Evolutionary conservation across 2,888 invertebrate species (phyloP).

Genomic region (Leucophenga montana): DNA sequence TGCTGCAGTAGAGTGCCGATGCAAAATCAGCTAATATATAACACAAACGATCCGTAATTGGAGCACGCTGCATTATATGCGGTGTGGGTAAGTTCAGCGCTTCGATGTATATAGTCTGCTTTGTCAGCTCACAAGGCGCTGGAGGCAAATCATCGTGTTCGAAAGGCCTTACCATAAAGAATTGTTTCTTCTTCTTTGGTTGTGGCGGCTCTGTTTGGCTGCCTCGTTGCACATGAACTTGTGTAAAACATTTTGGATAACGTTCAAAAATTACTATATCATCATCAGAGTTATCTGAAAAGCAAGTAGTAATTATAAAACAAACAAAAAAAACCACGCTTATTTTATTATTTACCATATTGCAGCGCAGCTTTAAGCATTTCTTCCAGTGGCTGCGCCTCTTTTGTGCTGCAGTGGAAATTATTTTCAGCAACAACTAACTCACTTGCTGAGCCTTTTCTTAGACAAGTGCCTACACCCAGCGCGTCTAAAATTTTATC

Average conservation of each 20-base stretch:
- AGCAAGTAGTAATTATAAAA: too few relatives aligned
- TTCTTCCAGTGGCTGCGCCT: too few relatives aligned
- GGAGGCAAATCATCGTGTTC: neutral
- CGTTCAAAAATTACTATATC: slow-evolving; percentile 43
- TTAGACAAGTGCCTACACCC: too few relatives aligned
- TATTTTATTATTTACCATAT: too few relatives aligned
- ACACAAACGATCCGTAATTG: slow-evolving; percentile 56
- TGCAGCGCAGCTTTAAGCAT: too few relatives aligned
- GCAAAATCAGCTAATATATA: slow-evolving; percentile 59
- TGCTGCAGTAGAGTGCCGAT: slow-evolving; percentile 56
- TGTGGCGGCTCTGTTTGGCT: slow-evolving; percentile 50
- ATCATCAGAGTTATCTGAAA: slow-evolving; percentile 50
- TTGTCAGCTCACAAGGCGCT: slow-evolving; percentile 48
- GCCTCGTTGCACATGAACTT: slow-evolving; percentile 3
- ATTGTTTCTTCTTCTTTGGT: neutral
- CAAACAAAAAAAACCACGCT: neutral
- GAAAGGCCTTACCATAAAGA: neutral
- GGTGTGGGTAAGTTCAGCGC: slow-evolving; percentile 41
- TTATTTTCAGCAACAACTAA: too few relatives aligned
- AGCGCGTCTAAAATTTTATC: too few relatives aligned
- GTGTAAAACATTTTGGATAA: neutral
- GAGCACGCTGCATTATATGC: slow-evolving; percentile 39
- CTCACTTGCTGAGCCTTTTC: too few relatives aligned
- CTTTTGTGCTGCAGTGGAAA: too few relatives aligned
- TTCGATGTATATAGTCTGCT: slow-evolving; percentile 51